Evolutionary conservation across 1,140 invertebrate species (phyloP).

Genomic region (Macrostomum lignano): DNA sequence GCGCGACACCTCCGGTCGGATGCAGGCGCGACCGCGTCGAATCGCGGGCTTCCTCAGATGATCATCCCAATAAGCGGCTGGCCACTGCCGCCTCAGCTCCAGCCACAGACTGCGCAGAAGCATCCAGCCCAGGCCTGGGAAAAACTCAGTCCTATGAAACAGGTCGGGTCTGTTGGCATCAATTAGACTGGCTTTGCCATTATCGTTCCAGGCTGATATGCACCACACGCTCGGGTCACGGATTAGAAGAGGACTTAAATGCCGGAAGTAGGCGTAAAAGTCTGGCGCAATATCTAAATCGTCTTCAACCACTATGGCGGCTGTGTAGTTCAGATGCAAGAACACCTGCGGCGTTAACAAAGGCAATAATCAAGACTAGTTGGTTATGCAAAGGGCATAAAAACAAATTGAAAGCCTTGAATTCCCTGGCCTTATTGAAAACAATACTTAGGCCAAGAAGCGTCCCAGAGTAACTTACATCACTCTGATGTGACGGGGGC

Average conservation of each 20-base stretch:
- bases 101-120: constrained; percentile 49
- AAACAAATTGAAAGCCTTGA: no score
- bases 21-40: constrained; percentile 57
- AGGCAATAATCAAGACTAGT: no score
- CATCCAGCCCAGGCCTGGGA: constrained; percentile 94
- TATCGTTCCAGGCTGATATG: constrained; percentile 85
- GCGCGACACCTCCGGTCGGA: constrained; percentile 73
- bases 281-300: constrained; percentile 82
- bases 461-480: no score
- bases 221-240: constrained; percentile 60
- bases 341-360: no score
- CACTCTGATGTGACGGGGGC: no score
- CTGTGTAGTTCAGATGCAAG: no score
- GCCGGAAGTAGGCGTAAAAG: constrained; percentile 80
- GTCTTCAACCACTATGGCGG: no score
- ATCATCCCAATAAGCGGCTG: constrained; percentile 86
- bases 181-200: constrained; percentile 45
- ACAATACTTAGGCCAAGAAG: no score
- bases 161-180: no score
- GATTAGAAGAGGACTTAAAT: constrained; percentile 50
- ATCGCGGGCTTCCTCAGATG: constrained; percentile 83
- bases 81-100: constrained; percentile 61
- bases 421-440: no score
- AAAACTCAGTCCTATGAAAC: constrained; percentile 57
- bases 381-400: no score